phyloP scores from a whole-genome alignment of 2,888 invertebrate species.

The Andrena marginata region DNA sequence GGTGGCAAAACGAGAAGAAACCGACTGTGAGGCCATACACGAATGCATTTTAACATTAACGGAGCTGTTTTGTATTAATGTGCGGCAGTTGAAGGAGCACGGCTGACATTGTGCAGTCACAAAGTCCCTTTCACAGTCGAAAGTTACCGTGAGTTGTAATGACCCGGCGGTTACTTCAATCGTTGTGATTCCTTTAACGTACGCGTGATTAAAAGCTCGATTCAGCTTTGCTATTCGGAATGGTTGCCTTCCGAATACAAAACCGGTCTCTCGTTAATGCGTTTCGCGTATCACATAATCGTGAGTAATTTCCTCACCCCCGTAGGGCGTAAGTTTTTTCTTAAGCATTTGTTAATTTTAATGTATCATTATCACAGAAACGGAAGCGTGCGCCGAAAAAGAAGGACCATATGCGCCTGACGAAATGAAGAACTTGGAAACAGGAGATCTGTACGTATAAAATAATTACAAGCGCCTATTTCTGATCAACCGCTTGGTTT shows the following conservation, averaged over 20 bases:
- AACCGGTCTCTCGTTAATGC: constrained; percentile 50
- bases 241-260: constrained; percentile 39
- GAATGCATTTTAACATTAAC: constrained; percentile 19
- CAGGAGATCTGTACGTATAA: too few species aligned
- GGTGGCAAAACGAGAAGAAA: constrained; percentile 4
- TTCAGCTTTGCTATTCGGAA: constrained; percentile 29
- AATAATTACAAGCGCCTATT: too few species aligned
- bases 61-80: constrained; percentile 21
- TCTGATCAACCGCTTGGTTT: neutral
- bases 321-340: neutral
- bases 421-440: too few species aligned
- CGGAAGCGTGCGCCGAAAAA: neutral
- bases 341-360: neutral
- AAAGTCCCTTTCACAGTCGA: constrained; percentile 15
- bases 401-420: neutral
- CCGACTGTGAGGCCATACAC: neutral
- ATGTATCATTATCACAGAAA: neutral
- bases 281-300: constrained; percentile 52
- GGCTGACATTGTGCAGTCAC: neutral
- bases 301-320: constrained; percentile 46
- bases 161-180: constrained; percentile 28
- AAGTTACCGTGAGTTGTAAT: constrained; percentile 25
- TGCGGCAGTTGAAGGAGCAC: neutral
- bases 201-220: constrained; percentile 36
- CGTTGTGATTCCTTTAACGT: constrained; percentile 16